Percentiles rank a stretch among this genome's conserved stretches.
Evolutionary conservation across 2,797 vertebrate genomes (phyloP).

Genomic region (Anisognathus igniventris): DNA sequence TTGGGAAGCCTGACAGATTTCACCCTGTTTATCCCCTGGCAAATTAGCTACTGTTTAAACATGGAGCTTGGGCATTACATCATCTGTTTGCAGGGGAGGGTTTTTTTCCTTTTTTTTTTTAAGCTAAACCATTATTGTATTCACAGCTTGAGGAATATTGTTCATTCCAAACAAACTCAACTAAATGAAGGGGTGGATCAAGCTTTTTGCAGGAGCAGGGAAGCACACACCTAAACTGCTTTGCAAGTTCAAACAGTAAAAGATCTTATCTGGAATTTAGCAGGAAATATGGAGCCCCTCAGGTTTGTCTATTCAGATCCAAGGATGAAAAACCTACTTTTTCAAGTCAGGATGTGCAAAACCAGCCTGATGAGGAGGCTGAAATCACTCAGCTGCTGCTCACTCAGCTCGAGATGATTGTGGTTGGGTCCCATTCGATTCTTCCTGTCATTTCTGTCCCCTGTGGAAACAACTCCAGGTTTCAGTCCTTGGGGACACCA

Average conservation of each 20-base stretch:
- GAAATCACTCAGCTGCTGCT: not conserved
- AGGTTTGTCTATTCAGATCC: not conserved
- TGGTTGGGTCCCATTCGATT: not conserved
- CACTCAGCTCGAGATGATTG: not conserved
- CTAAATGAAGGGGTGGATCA: not conserved
- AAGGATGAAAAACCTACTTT: not conserved
- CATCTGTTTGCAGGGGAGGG: not conserved
- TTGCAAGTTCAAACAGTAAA: constrained; percentile 29
- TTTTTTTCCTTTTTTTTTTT: too few relatives aligned
- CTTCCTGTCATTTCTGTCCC: not conserved
- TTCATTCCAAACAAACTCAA: not conserved
- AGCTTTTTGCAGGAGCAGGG: not conserved
- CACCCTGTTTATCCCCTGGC: constrained; percentile 3
- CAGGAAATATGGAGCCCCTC: constrained; percentile 21
- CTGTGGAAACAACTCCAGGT: not conserved
- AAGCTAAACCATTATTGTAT: not conserved
- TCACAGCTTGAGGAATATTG: not conserved
- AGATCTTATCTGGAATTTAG: constrained; percentile 21
- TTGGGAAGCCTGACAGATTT: constrained; percentile 1
- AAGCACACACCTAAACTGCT: constrained; percentile 13
- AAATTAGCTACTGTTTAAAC: constrained; percentile 48
- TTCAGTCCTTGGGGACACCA: not conserved
- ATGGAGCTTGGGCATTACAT: not conserved
- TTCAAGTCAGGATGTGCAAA: not conserved
- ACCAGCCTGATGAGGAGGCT: not conserved